Evolutionary conservation across 1,140 invertebrate species (phyloP), one percentile per base, ranked within the genome.

Genomic region (Geopemphigus sp.): DNA sequence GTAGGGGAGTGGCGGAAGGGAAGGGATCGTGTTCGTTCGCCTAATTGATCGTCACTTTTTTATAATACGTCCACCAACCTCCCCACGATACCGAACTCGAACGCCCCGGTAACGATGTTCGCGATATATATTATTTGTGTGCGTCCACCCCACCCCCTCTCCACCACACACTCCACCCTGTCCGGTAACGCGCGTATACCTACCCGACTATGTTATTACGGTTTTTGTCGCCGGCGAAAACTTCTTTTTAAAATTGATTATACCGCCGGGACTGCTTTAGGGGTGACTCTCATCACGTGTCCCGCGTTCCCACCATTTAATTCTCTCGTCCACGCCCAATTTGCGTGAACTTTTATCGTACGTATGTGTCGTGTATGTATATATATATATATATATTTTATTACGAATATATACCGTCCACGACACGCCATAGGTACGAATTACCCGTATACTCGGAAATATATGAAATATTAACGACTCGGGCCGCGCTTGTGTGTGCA

Each of bases 321-420:
- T 17, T 50, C 24, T 26, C 45, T 50, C 45, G 22, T 26, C 66
- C 66, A 70, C 66, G 45, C 66, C 45, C 66, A 70, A 17, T 45
- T 70, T 15, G 45, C 32, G 3, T 3, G 45, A 50, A 70, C 66
- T 70, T 70, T 45, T 1, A 14, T 11, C n/a, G n/a, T 8, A 1
- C n/a, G n/a, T 8, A 1, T 11, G 19, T 45, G 19, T 8, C 11
- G 12, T 15, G 2, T 29, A 29, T 26, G 11, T 26, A 61, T 11
- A 61, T 6, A 32, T 39, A 64, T 64, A 24, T 63, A 26, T 29
- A 11, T 63, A 32, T 32, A 32, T 0, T 63, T 63, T 63, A 26
- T 17, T 29, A 29, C 1, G 15, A 10, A 63, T n/a, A 24, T 10
- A 19, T 22, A 4, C 11, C 19, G 24, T 39, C 64, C 39, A 39